Evolutionary conservation across 2,113 vertebrate genomes (phyloP).

Genomic region (Erpornis zantholeuca): DNA sequence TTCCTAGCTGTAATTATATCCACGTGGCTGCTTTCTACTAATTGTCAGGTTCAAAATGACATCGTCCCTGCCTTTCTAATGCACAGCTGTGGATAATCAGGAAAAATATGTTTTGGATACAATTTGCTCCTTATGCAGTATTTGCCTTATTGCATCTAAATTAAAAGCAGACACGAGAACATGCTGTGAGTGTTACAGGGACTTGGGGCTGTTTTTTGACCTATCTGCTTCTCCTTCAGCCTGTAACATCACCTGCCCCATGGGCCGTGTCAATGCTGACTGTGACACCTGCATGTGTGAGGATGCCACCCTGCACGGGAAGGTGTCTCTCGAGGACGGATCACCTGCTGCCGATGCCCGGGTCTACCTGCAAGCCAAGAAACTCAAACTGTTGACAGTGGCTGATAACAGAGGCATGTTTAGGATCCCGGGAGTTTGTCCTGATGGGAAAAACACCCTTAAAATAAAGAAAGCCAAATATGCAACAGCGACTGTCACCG

Average conservation of each 20-base stretch:
- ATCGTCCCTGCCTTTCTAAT: neutral
- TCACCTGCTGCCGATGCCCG: slow-evolving; percentile 78
- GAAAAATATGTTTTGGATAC: neutral
- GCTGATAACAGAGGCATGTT: slow-evolving; percentile 86
- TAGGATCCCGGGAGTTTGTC: slow-evolving; percentile 86
- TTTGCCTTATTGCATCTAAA: slow-evolving; percentile 27
- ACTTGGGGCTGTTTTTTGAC: neutral
- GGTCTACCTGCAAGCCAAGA: slow-evolving; percentile 73
- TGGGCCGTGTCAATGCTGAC: slow-evolving; percentile 85
- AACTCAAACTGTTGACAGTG: slow-evolving; percentile 78
- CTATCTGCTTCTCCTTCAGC: slow-evolving; percentile 56
- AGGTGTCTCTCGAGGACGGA: slow-evolving; percentile 83
- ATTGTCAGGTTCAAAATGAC: neutral
- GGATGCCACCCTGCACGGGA: slow-evolving; percentile 82
- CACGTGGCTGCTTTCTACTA: slow-evolving; percentile 43
- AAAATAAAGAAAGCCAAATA: slow-evolving; percentile 85
- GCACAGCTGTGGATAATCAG: slow-evolving; percentile 17
- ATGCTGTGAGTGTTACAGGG: fast-evolving
- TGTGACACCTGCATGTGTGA: slow-evolving; percentile 89
- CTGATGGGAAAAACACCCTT: slow-evolving; percentile 84
- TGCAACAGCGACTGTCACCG: slow-evolving; percentile 42
- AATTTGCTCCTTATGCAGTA: neutral
- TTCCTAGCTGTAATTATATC: slow-evolving; percentile 24
- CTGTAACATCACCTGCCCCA: slow-evolving; percentile 83
- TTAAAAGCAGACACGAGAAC: neutral